phyloP scores from a whole-genome alignment of 2,888 invertebrate genomes.

The Lamellibrachia columna region DNA sequence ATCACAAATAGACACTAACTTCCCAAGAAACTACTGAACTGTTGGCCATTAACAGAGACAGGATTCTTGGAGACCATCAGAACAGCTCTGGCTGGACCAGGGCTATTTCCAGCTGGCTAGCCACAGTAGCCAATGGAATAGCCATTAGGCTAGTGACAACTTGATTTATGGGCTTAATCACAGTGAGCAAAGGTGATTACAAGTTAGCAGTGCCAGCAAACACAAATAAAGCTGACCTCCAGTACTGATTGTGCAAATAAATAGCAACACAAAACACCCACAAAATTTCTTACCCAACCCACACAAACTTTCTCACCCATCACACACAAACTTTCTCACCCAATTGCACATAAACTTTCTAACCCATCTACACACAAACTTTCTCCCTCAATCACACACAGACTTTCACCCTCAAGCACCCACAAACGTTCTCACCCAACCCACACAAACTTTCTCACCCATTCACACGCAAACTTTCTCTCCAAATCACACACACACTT shows the following conservation, averaged over 20 bases:
- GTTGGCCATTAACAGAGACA: neutral
- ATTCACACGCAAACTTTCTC: no score
- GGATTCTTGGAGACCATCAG: neutral
- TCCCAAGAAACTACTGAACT: neutral
- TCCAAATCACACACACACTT: neutral
- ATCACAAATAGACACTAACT: neutral
- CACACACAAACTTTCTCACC: neutral
- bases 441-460: neutral
- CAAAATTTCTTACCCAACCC: neutral
- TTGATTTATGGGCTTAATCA: neutral
- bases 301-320: neutral
- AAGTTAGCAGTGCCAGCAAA: neutral
- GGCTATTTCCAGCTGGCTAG: neutral
- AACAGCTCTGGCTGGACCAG: neutral
- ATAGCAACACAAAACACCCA: neutral
- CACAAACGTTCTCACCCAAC: neutral
- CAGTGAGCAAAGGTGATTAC: constrained; percentile 12
- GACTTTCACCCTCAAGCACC: neutral
- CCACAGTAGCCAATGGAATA: constrained; percentile 16
- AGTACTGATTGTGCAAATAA: neutral
- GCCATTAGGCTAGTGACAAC: neutral
- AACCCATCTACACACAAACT: neutral
- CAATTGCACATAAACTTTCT: neutral
- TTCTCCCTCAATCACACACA: neutral
- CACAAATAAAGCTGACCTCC: neutral